Evolutionary conservation across 2,888 invertebrate genomes (phyloP), one percentile per base, ranked within the genome.

Genomic region (Aphodius granarius): DNA sequence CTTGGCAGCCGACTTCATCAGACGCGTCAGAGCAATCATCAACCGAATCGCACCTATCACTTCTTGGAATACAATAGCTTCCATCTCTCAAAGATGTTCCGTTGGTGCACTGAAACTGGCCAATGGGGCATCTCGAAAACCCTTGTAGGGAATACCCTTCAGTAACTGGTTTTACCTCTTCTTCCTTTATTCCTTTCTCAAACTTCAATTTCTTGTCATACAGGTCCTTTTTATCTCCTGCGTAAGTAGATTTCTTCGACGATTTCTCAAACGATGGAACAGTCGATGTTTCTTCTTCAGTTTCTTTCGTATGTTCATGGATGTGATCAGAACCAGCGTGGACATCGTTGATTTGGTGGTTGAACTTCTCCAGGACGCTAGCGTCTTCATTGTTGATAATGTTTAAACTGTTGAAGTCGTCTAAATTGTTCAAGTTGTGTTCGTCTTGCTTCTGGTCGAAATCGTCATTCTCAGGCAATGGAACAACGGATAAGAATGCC

Each of bases 1-100:
- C 86, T 68, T 87, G 84, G 81, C 92, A 92, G 16, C 89, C 88
- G 9, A 86, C 78, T 83, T 92, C 92, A 83, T 92, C 92, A 0
- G 91, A 91, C 21, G 89, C 90, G 81, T 92, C 92, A 0, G 89
- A 89, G 80, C 92, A 92, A 80, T 92, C 91, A 22, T 88, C 87
- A 72, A 90, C 88, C 0, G 91, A 90, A 83, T 92, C 91, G 78
- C 91, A 91, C 82, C 81, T 87, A 85, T 88, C 86, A 73, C 81
- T 85, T 66, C 87, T 83, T 71, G 87, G 85, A 6, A 91, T 89
- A 81, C 91, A 91, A 77, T 89, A 89, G 23, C 89, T 89, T 3
- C 91, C 90, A 79, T 91, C 90, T 78, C 88, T 88, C 16, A 86
- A 82, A 0, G 91, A 88, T 0, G 91, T 91, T 16, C 91, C 91